Evolutionary conservation across 2,888 invertebrate species (phyloP).

Genomic region (Euclidia mi): DNA sequence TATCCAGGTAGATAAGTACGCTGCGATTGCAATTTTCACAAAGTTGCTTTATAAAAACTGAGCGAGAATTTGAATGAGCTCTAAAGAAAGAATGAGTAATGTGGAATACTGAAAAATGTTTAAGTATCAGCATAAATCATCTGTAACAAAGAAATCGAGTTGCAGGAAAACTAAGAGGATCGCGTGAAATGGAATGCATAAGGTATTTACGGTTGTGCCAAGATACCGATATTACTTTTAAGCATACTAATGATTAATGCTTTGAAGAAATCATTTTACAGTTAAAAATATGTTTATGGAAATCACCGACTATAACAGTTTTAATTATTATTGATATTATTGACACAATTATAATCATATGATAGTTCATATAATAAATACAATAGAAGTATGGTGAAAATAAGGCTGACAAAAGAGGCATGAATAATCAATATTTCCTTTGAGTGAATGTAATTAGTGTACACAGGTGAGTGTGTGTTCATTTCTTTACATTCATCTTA

Average conservation of each 20-base stretch:
- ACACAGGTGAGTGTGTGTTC: neutral
- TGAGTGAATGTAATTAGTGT: too few relatives aligned
- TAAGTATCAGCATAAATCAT: conserved; percentile 70
- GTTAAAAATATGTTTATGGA: neutral
- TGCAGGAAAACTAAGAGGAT: conserved; percentile 55
- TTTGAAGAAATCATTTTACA: conserved; percentile 10
- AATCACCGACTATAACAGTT: too few relatives aligned
- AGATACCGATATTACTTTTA: conserved; percentile 36
- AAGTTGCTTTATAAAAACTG: conserved; percentile 44
- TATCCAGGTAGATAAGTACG: conserved; percentile 10
- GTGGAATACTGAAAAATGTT: conserved; percentile 66
- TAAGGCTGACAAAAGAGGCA: too few relatives aligned
- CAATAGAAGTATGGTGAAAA: too few relatives aligned
- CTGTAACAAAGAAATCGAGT: conserved; percentile 65
- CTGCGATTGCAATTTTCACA: conserved; percentile 37
- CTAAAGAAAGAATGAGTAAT: conserved; percentile 60
- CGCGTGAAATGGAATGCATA: conserved; percentile 53
- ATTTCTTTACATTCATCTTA: conserved; percentile 3
- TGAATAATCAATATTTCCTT: too few relatives aligned
- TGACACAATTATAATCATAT: too few relatives aligned
- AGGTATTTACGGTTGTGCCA: conserved; percentile 41
- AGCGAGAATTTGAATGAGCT: conserved; percentile 49
- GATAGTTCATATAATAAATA: too few relatives aligned
- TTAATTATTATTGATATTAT: too few relatives aligned
- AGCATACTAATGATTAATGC: conserved; percentile 22